Conservation (phyloP, 2,888 invertebrate genomes). For the Drosophila eohydei region DNA sequence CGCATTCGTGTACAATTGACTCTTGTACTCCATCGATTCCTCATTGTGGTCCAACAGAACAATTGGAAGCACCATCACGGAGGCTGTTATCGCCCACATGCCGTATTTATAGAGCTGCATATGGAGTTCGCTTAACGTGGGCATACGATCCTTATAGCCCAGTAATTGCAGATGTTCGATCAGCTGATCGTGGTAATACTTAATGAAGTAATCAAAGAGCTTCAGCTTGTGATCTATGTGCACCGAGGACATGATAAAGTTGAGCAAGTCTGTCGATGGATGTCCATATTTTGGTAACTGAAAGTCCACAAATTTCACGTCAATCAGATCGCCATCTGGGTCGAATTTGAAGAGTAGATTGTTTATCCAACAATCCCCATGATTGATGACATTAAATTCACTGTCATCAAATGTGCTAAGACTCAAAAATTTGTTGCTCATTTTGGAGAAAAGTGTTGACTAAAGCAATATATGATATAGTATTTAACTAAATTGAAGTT, state of each 20-base stretch:
- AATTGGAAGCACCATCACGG: slow-evolving; percentile 66
- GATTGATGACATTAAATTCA: slow-evolving; percentile 80
- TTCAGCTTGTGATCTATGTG: slow-evolving; percentile 76
- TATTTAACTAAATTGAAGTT: background rate
- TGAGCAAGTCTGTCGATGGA: slow-evolving; percentile 79
- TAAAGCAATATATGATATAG: slow-evolving; percentile 18
- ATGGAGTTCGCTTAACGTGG: slow-evolving; percentile 74
- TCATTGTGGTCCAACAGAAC: slow-evolving; percentile 79
- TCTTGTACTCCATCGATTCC: slow-evolving; percentile 68
- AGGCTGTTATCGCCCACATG: slow-evolving; percentile 68
- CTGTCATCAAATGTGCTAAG: slow-evolving; percentile 42
- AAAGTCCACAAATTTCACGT: slow-evolving; percentile 80
- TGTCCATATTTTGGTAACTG: slow-evolving; percentile 78
- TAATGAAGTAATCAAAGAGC: slow-evolving; percentile 80
- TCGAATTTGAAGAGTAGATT: slow-evolving; percentile 80
- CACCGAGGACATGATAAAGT: slow-evolving; percentile 80
- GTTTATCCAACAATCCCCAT: slow-evolving; percentile 82
- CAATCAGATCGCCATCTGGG: slow-evolving; percentile 59
- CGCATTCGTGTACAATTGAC: slow-evolving; percentile 65
- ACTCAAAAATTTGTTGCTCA: slow-evolving; percentile 48
- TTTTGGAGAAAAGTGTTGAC: slow-evolving; percentile 52
- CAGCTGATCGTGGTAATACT: slow-evolving; percentile 79
- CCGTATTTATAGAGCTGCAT: slow-evolving; percentile 70
- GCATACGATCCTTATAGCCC: slow-evolving; percentile 67
- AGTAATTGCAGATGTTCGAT: slow-evolving; percentile 69